These are phyloP conservation scores for Carcinoscorpius rotundicauda DNA, from an alignment of 1,140 invertebrate genomes.

Conservation along the genomic window DNA sequence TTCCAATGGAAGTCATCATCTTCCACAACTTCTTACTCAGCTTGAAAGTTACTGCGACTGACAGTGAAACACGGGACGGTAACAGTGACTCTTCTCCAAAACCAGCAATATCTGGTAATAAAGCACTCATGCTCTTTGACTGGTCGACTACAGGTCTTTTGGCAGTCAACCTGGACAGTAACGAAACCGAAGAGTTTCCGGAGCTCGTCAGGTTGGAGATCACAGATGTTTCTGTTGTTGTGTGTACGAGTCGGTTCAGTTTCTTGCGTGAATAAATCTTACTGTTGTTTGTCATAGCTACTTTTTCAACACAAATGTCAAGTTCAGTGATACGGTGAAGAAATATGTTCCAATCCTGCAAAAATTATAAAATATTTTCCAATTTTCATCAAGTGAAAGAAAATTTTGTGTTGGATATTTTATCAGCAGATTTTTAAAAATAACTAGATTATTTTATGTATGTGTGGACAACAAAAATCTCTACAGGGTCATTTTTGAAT, in stretches of 20 bases:
- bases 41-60: too few species aligned
- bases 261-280: conserved; percentile 21
- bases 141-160: conserved; percentile 22
- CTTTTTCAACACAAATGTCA: conserved; percentile 9
- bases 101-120: conserved; percentile 10
- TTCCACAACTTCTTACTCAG: too few species aligned
- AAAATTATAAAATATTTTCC: conserved; percentile 11
- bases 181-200: too few species aligned
- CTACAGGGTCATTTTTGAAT: too few species aligned
- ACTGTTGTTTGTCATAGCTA: conserved; percentile 8
- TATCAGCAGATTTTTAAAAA: neutral
- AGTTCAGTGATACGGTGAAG: conserved; percentile 17
- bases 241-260: conserved; percentile 28
- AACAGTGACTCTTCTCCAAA: too few species aligned
- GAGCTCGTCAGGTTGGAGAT: too few species aligned
- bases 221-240: too few species aligned
- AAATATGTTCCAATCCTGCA: conserved; percentile 34
- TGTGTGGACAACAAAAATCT: too few species aligned
- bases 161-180: too few species aligned
- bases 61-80: too few species aligned
- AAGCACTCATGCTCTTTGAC: conserved; percentile 17
- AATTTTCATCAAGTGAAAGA: neutral
- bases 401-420: neutral
- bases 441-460: too few species aligned
- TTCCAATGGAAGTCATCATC: too few species aligned